Evolutionary conservation across 2,797 vertebrate species (phyloP), one percentile per base, ranked within the genome.

Genomic region (Adelosebastes latens): DNA sequence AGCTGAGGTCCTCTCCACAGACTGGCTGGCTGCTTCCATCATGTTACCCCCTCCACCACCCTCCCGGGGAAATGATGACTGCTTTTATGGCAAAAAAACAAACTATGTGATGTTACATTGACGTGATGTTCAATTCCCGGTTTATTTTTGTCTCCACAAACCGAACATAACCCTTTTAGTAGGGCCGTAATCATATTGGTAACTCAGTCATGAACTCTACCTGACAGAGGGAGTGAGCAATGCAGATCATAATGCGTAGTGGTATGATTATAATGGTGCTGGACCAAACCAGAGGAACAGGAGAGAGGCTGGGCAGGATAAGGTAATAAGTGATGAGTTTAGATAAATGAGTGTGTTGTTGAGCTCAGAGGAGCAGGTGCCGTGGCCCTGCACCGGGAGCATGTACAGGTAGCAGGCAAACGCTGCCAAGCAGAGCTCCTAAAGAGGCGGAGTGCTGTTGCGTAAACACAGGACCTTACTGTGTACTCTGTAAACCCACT

Each of bases 401-500:
- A 39, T 27, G 75, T 14, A 46, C 85, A 87, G 89, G 90, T 86
- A 91, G 88, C 88, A 89, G 84, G 79, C 80, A 82, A 85, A 80
- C 2, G 63, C 75, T 80, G 83, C 78, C 70, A 36, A 56, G 86
- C 72, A 31, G 75, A 79, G 80, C 84, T 86, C 55, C 89, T 87
- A 68, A 83, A 88, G 77, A 90, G 88, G 82, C 67, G 86, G 87
- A 90, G 92, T 81, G 84, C 89, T 81, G 88, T 81, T 93, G 89
- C 78, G 79, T 91, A 94, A 95, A 95, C 92, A 94, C 86, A 77
- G 84, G 82, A 67, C 81, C 88, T 84, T 16, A 68, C 81, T 93
- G 94, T 94, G 93, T 94, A 79, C 94, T 91, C 80, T 94, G 92
- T 79, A 91, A 91, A 95, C 92, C 86, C 86, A 72, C 83, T 36